A percentile compares a stretch with the other conserved stretches of the same genome.
phyloP scores from a whole-genome alignment of 2,113 vertebrate species.

The Speoplatyrhinus poulsoni region DNA sequence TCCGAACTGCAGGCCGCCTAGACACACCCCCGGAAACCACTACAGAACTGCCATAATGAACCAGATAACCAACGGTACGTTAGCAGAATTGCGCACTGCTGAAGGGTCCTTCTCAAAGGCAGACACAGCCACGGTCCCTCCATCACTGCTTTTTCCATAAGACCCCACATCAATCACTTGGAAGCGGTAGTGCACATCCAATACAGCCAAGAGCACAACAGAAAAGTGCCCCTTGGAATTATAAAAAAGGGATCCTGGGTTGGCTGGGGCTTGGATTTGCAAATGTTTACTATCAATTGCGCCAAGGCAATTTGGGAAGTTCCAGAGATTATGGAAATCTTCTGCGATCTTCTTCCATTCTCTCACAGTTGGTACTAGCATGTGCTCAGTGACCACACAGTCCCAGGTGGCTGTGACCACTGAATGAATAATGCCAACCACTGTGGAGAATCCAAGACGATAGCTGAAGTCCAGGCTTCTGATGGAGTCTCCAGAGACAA shows the following conservation, averaged over 20 bases:
- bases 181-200: constrained; percentile 29
- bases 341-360: constrained; percentile 2
- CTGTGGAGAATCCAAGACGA: no score
- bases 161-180: constrained; percentile 25
- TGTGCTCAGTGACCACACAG: background rate
- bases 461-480: no score
- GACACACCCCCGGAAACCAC: no score
- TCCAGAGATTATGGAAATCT: constrained; percentile 10
- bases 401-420: no score
- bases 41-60: no score
- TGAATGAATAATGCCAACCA: no score
- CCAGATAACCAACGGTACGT: no score
- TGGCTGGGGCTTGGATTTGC: constrained; percentile 10
- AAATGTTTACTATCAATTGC: constrained; percentile 35
- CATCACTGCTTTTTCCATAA: constrained; percentile 18
- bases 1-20: no score
- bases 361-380: background rate
- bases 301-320: constrained; percentile 37
- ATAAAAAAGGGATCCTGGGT: constrained; percentile 14
- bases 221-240: constrained; percentile 20
- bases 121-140: background rate
- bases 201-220: background rate
- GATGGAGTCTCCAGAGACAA: no score
- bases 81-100: no score
- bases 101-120: background rate